phyloP scores from a whole-genome alignment of 2,113 vertebrate genomes.

The Paramormyrops kingsleyae region DNA sequence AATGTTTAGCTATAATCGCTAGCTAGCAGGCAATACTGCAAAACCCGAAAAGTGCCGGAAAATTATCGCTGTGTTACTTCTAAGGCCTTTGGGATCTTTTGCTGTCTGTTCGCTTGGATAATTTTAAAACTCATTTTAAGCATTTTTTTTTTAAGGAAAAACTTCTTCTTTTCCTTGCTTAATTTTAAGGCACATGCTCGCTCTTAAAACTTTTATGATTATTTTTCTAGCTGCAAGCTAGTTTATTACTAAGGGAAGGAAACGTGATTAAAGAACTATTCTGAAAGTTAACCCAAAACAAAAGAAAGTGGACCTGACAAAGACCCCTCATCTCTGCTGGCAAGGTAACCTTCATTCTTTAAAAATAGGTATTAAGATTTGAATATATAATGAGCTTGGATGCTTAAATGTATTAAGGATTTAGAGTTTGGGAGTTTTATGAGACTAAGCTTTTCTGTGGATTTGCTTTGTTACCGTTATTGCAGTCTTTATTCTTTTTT shows the following conservation, averaged over 20 bases:
- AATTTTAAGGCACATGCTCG: slow-evolving; percentile 23
- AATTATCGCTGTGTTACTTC: slow-evolving; percentile 37
- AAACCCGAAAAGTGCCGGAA: slow-evolving; percentile 31
- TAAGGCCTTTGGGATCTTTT: slow-evolving; percentile 45
- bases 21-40: slow-evolving; percentile 34
- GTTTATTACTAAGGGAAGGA: background rate
- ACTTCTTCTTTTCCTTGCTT: slow-evolving; percentile 19
- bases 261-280: slow-evolving; percentile 27
- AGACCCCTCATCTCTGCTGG: slow-evolving; percentile 15
- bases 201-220: slow-evolving; percentile 8
- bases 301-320: slow-evolving; percentile 35
- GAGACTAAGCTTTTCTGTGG: background rate
- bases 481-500: background rate
- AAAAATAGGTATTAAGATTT: background rate
- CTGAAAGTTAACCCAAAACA: background rate
- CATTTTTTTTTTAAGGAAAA: too few species aligned
- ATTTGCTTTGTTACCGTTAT: background rate
- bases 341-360: slow-evolving; percentile 44
- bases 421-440: background rate
- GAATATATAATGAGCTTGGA: background rate
- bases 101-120: slow-evolving; percentile 17
- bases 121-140: slow-evolving; percentile 12
- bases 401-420: background rate
- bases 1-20: slow-evolving; percentile 28
- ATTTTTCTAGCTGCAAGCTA: slow-evolving; percentile 1